Evolutionary conservation across 1,140 invertebrate genomes (phyloP).

Genomic region (Hyphantria cunea): DNA sequence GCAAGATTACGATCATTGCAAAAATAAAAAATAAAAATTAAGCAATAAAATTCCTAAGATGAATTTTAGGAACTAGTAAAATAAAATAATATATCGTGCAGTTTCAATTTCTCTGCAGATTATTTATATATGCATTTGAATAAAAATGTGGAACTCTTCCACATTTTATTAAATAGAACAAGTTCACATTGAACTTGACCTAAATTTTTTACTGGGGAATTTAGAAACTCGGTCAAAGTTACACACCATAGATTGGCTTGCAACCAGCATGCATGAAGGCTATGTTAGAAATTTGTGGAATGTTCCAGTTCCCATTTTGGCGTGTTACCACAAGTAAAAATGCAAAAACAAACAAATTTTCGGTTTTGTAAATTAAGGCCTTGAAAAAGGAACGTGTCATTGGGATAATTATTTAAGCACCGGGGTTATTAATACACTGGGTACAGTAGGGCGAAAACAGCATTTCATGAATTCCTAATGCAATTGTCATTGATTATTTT

Average conservation of each 20-base stretch:
- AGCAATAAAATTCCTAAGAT: too few species aligned
- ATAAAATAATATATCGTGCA: too few species aligned
- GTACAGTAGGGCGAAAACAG: conserved; percentile 7
- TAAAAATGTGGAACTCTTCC: too few species aligned
- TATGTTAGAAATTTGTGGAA: conserved; percentile 17
- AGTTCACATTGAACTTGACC: background rate
- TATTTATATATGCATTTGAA: too few species aligned
- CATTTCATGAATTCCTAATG: conserved; percentile 18
- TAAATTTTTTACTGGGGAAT: conserved; percentile 1
- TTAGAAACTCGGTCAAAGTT: conserved; percentile 26
- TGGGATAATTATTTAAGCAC: conserved; percentile 23
- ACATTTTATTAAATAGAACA: too few species aligned
- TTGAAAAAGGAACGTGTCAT: conserved; percentile 34
- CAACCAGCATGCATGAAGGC: conserved; percentile 22
- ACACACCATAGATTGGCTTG: conserved; percentile 22
- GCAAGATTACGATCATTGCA: too few species aligned
- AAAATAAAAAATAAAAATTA: too few species aligned
- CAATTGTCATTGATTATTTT: background rate
- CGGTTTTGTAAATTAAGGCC: conserved; percentile 30
- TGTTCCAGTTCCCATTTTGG: conserved; percentile 27
- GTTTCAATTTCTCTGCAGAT: too few species aligned
- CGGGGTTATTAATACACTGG: conserved; percentile 8
- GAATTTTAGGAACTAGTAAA: too few species aligned
- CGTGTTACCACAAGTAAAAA: conserved; percentile 28
- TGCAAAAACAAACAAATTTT: conserved; percentile 24